Conservation (phyloP, 2,888 invertebrate genomes). For the Sympetrum striolatum region DNA sequence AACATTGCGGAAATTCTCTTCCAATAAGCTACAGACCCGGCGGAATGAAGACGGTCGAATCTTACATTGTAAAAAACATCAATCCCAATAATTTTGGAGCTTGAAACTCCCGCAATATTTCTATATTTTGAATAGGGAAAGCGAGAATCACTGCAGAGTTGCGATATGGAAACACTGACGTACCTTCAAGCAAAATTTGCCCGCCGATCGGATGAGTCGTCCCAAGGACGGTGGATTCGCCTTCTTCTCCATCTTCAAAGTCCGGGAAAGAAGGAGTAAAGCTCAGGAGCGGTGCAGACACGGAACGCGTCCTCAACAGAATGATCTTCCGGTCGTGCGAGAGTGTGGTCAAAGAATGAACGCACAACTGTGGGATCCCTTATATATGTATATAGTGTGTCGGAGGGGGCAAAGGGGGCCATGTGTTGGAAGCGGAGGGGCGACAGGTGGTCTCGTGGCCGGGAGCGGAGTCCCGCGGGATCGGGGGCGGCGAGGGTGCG, state of each 20-base stretch:
- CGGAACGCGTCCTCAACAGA: neutral
- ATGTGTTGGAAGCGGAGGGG: constrained; percentile 5
- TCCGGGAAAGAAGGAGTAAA: neutral
- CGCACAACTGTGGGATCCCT: neutral
- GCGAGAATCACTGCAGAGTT: no score
- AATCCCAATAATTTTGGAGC: no score
- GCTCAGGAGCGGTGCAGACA: neutral
- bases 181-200: constrained; percentile 46
- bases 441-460: constrained; percentile 29
- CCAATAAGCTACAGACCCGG: no score
- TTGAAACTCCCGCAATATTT: no score
- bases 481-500: constrained; percentile 6
- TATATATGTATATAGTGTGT: neutral
- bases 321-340: neutral
- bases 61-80: no score
- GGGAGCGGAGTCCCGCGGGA: constrained; percentile 26
- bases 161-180: neutral
- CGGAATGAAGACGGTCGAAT: no score
- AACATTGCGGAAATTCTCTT: no score
- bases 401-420: neutral
- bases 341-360: neutral
- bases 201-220: constrained; percentile 26
- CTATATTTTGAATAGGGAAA: no score
- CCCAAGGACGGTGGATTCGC: constrained; percentile 26
- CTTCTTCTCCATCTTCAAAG: neutral